These are phyloP conservation scores for Scytalopus superciliaris DNA, from an alignment of 2,113 vertebrate species.

Conservation along the genomic window DNA sequence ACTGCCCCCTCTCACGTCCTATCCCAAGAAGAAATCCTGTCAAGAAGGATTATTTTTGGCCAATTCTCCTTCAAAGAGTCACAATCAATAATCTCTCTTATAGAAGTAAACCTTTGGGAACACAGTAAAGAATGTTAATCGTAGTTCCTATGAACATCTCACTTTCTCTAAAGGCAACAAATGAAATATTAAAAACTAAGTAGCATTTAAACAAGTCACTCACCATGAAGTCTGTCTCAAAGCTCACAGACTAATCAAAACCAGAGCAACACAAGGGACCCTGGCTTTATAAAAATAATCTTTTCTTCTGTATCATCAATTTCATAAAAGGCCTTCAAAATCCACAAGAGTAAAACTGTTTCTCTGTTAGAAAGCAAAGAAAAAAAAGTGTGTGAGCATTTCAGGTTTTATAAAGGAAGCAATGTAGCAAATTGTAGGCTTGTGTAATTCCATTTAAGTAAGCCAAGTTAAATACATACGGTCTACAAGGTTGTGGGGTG, in stretches of 20 bases:
- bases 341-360: constrained; percentile 39
- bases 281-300: constrained; percentile 49
- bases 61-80: constrained; percentile 48
- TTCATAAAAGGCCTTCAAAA: constrained; percentile 60
- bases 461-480: constrained; percentile 6
- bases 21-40: constrained; percentile 47
- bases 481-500: background rate
- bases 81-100: constrained; percentile 49
- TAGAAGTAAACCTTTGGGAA: constrained; percentile 32
- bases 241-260: constrained; percentile 44
- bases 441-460: constrained; percentile 30
- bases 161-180: constrained; percentile 52
- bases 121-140: background rate
- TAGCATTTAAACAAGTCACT: constrained; percentile 57
- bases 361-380: background rate
- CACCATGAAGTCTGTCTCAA: constrained; percentile 26
- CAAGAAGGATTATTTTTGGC: constrained; percentile 58
- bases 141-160: constrained; percentile 34
- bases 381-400: background rate
- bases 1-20: constrained; percentile 5
- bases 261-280: constrained; percentile 19
- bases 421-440: constrained; percentile 22
- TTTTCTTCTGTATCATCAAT: constrained; percentile 42
- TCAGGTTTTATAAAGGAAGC: constrained; percentile 38
- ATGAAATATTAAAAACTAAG: constrained; percentile 59